These are phyloP conservation scores for Smittia sp. DNA, from an alignment of 2,888 invertebrate genomes.

Conservation along the genomic window DNA sequence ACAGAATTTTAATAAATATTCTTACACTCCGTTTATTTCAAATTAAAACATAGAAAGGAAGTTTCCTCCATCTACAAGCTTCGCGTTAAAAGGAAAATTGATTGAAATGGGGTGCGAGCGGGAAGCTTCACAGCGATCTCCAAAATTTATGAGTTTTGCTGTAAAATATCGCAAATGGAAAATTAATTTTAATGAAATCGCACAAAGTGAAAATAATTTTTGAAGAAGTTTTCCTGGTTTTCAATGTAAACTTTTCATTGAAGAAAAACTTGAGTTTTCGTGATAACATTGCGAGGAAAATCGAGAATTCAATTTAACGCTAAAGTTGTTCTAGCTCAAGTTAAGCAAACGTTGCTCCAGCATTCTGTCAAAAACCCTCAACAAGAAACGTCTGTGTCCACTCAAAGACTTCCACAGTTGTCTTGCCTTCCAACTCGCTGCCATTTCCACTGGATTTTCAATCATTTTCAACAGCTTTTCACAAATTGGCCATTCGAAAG, in stretches of 20 bases:
- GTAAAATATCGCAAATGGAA: too few relatives aligned
- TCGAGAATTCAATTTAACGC: not conserved
- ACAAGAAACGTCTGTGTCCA: too few relatives aligned
- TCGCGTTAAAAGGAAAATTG: not conserved
- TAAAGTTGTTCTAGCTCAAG: too few relatives aligned
- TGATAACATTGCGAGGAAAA: not conserved
- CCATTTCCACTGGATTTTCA: not conserved
- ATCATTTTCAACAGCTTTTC: constrained; percentile 11
- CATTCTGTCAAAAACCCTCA: too few relatives aligned
- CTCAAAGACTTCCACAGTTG: too few relatives aligned
- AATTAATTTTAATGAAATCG: too few relatives aligned
- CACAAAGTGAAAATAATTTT: not conserved
- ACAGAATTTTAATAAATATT: constrained; percentile 27
- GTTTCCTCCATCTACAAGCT: not conserved
- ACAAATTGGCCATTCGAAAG: not conserved
- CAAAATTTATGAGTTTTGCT: not conserved
- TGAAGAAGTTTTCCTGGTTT: not conserved
- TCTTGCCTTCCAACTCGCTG: not conserved
- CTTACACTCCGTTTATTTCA: constrained; percentile 24
- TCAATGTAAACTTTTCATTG: too few relatives aligned
- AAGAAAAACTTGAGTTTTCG: not conserved
- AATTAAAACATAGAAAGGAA: constrained; percentile 15
- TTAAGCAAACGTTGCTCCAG: too few relatives aligned
- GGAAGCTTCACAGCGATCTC: not conserved
- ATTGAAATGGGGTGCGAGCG: not conserved